Evolutionary conservation across 2,113 vertebrate species (phyloP), one percentile per base, ranked within the genome.

Genomic region (Poeciliopsis prolifica): DNA sequence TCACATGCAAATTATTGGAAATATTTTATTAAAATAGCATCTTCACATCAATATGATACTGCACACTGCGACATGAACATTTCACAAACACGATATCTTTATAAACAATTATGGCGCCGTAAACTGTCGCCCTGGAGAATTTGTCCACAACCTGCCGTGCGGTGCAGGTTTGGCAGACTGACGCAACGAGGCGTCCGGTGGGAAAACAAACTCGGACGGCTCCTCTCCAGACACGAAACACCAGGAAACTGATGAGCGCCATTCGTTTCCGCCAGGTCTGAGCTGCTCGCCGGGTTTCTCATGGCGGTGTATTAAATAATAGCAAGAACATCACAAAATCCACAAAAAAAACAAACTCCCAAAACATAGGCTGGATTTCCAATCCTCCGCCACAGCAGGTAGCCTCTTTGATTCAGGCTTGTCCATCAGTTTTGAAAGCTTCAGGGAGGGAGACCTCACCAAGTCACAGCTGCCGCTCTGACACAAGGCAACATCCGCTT

Each of bases 21-120:
- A 86, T 96, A 95, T 96, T 97, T 99, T 97, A 98, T 97, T 97
- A 98, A 98, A 98, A 98, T 97, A 97, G 91, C 92, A 93, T 96
- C 94, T 95, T 94, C 94, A 96, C 90, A 91, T 94, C 93, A 96
- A 95, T 95, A 92, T 91, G 92, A 95, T 84, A 81, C 94, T 93
- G 92, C 93, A 86, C 73, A 78, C 81, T 84, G 54, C 78, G 75
- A 83, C 62, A 81, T 72, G 80, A 93, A 58, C 89, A 31, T 80
- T 81, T 87, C 85, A 85, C 87, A 86, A 83, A 83, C 76, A 80
- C 40, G 9, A 79, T 64, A 73, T 64, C 74, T 70, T 75, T 68
- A 76, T 66, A 62, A 79, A 75, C 71, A 80, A 78, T 58, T 24
- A 58, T 63, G 80, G 81, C 64, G 76, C 67, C 48, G 74, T 78